A percentile compares a stretch with the other conserved stretches of the same genome.
Conservation (phyloP, 1,140 invertebrate genomes). For the Oryctes rhinoceros region DNA sequence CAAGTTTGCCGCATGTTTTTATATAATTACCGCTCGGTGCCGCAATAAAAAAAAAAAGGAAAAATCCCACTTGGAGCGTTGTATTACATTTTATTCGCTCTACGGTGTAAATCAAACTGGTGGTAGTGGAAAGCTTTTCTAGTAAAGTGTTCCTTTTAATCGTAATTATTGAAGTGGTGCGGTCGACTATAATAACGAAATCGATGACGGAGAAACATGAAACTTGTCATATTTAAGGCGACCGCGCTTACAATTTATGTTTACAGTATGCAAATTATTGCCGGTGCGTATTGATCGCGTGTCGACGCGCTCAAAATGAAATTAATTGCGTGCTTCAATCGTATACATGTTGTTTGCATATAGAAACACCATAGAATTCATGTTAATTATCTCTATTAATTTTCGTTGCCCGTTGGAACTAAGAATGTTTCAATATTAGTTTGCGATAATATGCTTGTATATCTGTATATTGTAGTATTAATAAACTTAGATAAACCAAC, state of each 20-base stretch:
- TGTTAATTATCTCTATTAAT: not conserved
- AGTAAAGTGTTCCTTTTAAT: not conserved
- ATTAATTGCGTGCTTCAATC: conserved; percentile 19
- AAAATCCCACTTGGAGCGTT: not conserved
- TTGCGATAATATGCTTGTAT: no score
- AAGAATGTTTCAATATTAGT: no score
- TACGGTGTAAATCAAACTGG: not conserved
- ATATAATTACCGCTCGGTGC: not conserved
- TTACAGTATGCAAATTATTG: conserved; percentile 1
- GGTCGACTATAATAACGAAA: conserved; percentile 11
- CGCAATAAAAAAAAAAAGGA: not conserved
- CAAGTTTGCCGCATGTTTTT: conserved; percentile 21
- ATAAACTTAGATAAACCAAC: no score
- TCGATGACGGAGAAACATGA: conserved; percentile 18
- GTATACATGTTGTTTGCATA: conserved; percentile 8
- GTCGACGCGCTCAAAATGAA: not conserved
- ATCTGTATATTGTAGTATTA: no score
- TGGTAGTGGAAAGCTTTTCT: not conserved
- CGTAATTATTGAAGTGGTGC: not conserved
- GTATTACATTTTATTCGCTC: conserved; percentile 4
- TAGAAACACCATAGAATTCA: not conserved
- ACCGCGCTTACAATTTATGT: not conserved
- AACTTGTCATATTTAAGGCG: conserved; percentile 12
- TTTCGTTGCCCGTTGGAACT: no score
- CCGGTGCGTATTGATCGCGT: not conserved